Evolutionary conservation across 92 coral and sea anemone genomes (phyloP), one percentile per base, ranked within the genome.

Genomic region (Porites lobata): DNA sequence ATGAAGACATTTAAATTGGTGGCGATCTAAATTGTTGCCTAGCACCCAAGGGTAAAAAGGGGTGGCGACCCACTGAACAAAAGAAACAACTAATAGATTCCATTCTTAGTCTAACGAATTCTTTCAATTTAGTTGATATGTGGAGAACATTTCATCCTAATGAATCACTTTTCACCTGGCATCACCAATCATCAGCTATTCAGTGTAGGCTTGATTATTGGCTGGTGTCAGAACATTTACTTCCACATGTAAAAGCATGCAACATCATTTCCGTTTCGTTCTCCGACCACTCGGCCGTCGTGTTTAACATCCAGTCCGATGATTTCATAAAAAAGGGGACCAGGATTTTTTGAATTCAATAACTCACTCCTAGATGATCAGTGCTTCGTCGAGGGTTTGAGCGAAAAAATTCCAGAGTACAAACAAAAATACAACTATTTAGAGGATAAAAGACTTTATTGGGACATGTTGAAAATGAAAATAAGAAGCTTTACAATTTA

Each of bases 311-410:
- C 17, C 79, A 75, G 7, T 75, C 43, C n/a, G 10, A 52, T 18
- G 65, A 52, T 18, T 75, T 52, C 38, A 2, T 53, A 5, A 18
- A 75, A n/a, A 75, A 29, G 79, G 21, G 79, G 79, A 18, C 79
- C 63, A 19, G 51, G 66, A 2, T 75, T 53, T 75, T 75, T 75
- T 65, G 24, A 75, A 75, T 75, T 72, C 77, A 72, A 72, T 47
- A 50, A 72, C 77, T 72, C 77, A 50, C 77, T 47, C 14, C 65
- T 75, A 1, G 21, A 75, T 75, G 79, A 75, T 52, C 7, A 52
- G 4, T 22, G 79, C 21, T 75, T 75, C 47, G 0, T 75, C 63
- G 79, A 75, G 38, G 79, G 63, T 20, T 72, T 72, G 50, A 1
- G 1, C 19, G 22, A 75, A 75, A 52, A 75, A 75, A 29, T 29